Evolutionary conservation across 2,888 invertebrate genomes (phyloP), one percentile per base, ranked within the genome.

Genomic region (Drosophila borealis): DNA sequence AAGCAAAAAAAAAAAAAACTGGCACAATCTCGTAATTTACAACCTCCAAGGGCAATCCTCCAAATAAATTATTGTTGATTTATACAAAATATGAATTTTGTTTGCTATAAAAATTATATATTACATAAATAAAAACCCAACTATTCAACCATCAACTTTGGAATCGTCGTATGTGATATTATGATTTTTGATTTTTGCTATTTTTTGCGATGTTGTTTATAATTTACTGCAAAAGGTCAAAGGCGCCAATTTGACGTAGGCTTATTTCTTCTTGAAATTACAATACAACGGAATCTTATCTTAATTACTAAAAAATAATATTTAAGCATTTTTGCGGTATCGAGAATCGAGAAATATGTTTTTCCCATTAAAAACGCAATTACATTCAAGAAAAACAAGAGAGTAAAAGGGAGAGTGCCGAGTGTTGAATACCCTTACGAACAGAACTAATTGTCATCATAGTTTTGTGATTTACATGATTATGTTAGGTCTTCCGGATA

Each of bases 1-100:
- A 29, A 39, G 25, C 14, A 11, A 14, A 17, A 2, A 29, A 17
- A 2, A 29, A 21, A 51, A 46, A 14, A 48, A 19, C n/a, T 29
- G 21, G 9, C 36, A 19, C 33, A 54, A 54, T 51, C 48, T 59
- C 34, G 48, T 21, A 21, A 11, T 21, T 8, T 14, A 2, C 42
- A 57, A 44, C 17, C 34, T 33, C 9, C 4, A 19, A 8, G 21
- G 9, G 14, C 25, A 51, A 39, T 39, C 25, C n/a, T 14, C n/a
- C 6, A 33, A 45, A 25, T 37, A 29, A 39, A n/a, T 6, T 9
- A 33, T 61, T 46, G 14, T 9, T 25, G 6, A 25, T 6, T 5
- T 25, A 25, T 5, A 25, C 5, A 5, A 25, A 25, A 25, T 25
- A 25, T 25, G 5, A 1, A 1, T 5, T 25, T 25, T 25, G 17